Base-by-base conservation (phyloP, 2,113 vertebrate genomes). In the Proterorhinus semilunaris region DNA sequence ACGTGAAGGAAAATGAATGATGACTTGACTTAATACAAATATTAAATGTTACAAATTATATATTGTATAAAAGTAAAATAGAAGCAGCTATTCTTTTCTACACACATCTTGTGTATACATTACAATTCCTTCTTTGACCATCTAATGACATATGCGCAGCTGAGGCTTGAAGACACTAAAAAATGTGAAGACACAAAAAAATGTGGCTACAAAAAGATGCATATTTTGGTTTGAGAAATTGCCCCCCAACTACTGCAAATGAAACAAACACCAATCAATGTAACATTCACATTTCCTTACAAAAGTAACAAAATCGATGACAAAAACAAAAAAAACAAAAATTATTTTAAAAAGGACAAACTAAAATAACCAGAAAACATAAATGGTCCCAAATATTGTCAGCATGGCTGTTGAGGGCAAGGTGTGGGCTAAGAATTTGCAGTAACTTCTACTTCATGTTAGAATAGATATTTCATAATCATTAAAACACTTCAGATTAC, bases 371-470 rank as follows among this genome's bases (percentile, higher is more conserved):
- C 27, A 36, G 27, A 36, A 36, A 36, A 61, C 75, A 76, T 47
- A 82, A 52, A 91, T 93, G 90, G 93, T 94, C 92, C 91, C 91
- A 68, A 36, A 57, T 62, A 80, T 78, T 78, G 80, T 61, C 62
- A 67, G 70, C 67, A 69, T 64, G 80, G 65, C n/a, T 17, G 59
- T 67, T 17, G 42, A 43, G 64, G 85, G 70, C 72, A 68, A 47
- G 64, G 79, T 69, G 55, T 81, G 81, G 81, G 85, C 71, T 69
- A 72, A 80, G 17, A 46, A 17, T 49, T 67, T 51, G 53, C 50
- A 43, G 52, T 9, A 64, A 65, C 68, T 66, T 68, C 46, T 51
- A 61, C 72, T 71, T 70, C 6, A 53, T 10, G 9, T 68, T 45
- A 46, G 53, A 62, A 67, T 45, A 46, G 55, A 62, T 67, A 83